Evolutionary conservation across 2,888 invertebrate species (phyloP).

Genomic region (Melikaiella ostensackeni): DNA sequence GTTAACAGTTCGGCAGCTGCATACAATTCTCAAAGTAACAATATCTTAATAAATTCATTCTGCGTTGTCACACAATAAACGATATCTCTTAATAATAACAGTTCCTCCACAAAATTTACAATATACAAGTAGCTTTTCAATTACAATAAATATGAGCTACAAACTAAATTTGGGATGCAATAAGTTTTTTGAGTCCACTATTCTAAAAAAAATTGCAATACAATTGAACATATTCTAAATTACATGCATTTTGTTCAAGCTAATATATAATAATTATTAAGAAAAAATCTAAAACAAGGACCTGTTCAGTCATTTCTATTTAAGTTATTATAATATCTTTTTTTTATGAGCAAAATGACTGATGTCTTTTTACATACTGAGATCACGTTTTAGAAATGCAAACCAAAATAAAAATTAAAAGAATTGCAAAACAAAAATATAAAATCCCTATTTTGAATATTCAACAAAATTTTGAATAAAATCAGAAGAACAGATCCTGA

Average conservation of each 20-base stretch:
- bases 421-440: not conserved
- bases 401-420: not conserved
- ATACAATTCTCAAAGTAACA: conserved; percentile 64
- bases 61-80: conserved; percentile 46
- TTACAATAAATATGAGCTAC: conserved; percentile 31
- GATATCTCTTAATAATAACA: conserved; percentile 29
- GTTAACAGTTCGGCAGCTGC: conserved; percentile 64
- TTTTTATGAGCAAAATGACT: not conserved
- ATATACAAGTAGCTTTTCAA: conserved; percentile 35
- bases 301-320: conserved; percentile 3
- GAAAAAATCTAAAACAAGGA: conserved; percentile 14
- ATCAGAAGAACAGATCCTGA: not conserved
- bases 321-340: not conserved
- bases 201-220: conserved; percentile 16
- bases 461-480: not conserved
- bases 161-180: conserved; percentile 25
- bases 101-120: conserved; percentile 27
- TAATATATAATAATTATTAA: conserved; percentile 4
- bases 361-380: not conserved
- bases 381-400: not conserved
- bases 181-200: not conserved
- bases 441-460: not conserved
- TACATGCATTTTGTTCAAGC: conserved; percentile 14
- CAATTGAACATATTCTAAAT: conserved; percentile 19
- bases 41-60: conserved; percentile 53